Conservation (phyloP, 2,113 vertebrate species). For the Hemicordylus capensis region DNA sequence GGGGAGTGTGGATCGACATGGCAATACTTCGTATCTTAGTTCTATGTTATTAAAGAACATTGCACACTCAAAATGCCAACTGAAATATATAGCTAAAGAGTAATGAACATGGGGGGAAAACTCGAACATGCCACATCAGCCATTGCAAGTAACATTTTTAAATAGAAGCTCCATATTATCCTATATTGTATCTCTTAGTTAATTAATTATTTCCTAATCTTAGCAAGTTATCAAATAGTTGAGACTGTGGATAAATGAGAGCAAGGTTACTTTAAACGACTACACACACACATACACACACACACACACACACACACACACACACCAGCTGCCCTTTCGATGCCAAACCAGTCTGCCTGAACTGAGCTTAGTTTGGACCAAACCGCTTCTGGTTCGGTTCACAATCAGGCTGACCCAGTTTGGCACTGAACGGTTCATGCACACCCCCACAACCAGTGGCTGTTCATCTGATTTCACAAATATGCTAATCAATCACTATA, state of each 20-base stretch:
- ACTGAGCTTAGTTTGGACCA: no score
- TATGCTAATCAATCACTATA: neutral
- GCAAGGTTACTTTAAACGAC: no score
- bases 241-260: neutral
- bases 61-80: neutral
- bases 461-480: neutral
- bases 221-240: neutral
- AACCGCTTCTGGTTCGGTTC: no score
- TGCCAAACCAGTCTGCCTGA: no score
- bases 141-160: neutral
- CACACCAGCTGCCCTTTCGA: no score
- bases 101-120: neutral
- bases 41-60: no score
- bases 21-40: no score
- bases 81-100: neutral
- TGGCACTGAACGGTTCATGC: neutral
- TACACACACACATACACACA: no score
- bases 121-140: neutral
- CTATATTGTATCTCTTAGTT: neutral
- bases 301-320: no score
- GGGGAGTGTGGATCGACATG: no score
- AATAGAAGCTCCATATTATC: neutral
- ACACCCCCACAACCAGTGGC: neutral
- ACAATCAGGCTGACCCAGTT: no score
- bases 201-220: constrained; percentile 4